Conservation (phyloP, 2,113 vertebrate genomes). For the Tor tambroides region DNA sequence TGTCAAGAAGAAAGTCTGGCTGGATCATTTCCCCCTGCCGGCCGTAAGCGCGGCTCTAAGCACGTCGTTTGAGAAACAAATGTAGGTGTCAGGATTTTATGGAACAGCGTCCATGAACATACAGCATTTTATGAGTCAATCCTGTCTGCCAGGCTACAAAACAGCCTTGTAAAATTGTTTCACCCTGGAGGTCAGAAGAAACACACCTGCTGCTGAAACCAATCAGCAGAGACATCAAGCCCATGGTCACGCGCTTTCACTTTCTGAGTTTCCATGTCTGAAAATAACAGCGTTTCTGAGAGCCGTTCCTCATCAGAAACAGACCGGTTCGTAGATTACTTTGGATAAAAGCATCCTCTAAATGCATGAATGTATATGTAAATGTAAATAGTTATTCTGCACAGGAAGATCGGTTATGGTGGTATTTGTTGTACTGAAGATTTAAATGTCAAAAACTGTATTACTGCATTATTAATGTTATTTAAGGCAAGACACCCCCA, state of each 20-base stretch:
- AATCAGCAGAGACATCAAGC: constrained; percentile 38
- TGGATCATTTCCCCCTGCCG: background rate
- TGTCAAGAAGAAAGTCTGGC: background rate
- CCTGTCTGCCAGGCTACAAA: constrained; percentile 42
- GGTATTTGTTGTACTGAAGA: background rate
- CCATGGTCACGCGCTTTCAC: constrained; percentile 32
- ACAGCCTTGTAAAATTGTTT: constrained; percentile 55
- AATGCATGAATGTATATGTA: background rate
- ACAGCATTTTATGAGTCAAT: constrained; percentile 59
- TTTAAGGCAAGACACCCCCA: background rate
- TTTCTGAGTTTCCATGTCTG: background rate
- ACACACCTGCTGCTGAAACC: constrained; percentile 56
- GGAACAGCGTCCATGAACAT: constrained; percentile 52
- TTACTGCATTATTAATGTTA: background rate
- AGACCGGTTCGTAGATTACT: background rate
- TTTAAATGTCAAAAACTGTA: background rate
- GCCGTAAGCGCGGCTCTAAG: constrained; percentile 52
- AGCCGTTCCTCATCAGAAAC: background rate
- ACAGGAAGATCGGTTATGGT: background rate
- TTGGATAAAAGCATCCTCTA: background rate
- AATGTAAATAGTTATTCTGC: background rate
- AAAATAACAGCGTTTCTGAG: constrained; percentile 27
- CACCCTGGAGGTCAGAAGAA: constrained; percentile 55
- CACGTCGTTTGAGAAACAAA: constrained; percentile 50
- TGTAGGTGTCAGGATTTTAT: constrained; percentile 57